A percentile compares a stretch with the other conserved stretches of the same genome.
These are phyloP conservation scores for Thalassoma bifasciatum DNA, from an alignment of 2,113 vertebrate genomes.

Conservation along the genomic window DNA sequence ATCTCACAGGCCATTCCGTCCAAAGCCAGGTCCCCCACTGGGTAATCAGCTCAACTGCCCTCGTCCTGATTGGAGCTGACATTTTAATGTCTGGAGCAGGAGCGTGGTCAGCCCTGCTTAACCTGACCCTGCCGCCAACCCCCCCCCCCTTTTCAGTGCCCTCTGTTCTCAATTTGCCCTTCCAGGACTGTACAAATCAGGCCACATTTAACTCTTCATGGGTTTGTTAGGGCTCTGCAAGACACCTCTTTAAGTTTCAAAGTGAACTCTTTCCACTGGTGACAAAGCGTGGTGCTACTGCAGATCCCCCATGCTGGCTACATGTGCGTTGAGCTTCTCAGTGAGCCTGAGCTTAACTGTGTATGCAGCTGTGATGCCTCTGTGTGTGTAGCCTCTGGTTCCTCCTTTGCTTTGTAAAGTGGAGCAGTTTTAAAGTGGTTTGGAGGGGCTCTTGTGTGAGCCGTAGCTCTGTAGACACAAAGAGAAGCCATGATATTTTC, in stretches of 20 bases:
- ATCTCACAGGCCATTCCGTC: conserved; percentile 77
- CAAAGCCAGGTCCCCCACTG: conserved; percentile 80
- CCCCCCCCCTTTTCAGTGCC: conserved; percentile 58
- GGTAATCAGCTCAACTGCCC: conserved; percentile 85
- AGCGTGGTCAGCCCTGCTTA: conserved; percentile 85
- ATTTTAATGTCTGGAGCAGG: conserved; percentile 87
- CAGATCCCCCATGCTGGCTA: conserved; percentile 45
- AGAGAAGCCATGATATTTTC: conserved; percentile 14
- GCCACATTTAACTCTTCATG: conserved; percentile 88
- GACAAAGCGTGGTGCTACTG: conserved; percentile 38
- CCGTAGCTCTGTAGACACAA: conserved; percentile 23
- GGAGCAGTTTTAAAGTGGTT: conserved; percentile 30
- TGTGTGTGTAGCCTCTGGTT: conserved; percentile 50
- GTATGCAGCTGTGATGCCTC: conserved; percentile 48
- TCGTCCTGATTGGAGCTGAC: conserved; percentile 86
- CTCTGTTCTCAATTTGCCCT: conserved; percentile 84
- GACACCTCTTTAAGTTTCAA: conserved; percentile 77
- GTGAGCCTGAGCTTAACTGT: conserved; percentile 53
- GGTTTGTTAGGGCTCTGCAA: conserved; percentile 77
- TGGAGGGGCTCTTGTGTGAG: background rate
- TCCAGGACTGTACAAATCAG: conserved; percentile 85
- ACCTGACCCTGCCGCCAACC: conserved; percentile 79
- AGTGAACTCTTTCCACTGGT: conserved; percentile 68
- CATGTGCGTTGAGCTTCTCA: conserved; percentile 66
- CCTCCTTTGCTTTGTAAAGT: conserved; percentile 31